Conservation (phyloP, 1,140 invertebrate genomes). For the Cepaea nemoralis region DNA sequence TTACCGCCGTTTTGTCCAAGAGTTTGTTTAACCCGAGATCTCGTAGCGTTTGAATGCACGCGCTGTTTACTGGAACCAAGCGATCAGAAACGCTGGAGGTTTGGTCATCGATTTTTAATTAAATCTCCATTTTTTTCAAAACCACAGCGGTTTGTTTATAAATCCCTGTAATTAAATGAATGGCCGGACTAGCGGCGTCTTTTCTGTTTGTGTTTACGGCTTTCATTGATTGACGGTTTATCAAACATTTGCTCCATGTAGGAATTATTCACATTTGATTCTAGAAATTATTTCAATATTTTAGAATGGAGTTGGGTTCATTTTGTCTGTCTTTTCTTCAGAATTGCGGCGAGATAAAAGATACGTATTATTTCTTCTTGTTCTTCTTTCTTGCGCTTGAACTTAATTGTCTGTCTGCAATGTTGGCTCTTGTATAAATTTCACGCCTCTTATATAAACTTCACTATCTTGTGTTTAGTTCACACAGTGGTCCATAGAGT, state of each 20-base stretch:
- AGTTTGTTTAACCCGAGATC: conserved; percentile 14
- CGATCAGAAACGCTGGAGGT: not conserved
- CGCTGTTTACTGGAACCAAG: conserved; percentile 8
- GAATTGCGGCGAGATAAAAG: too few species aligned
- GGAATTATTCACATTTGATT: not conserved
- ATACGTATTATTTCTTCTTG: too few species aligned
- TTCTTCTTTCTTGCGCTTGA: too few species aligned
- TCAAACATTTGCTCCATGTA: not conserved
- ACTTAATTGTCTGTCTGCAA: too few species aligned
- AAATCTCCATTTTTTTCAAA: conserved; percentile 17
- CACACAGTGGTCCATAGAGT: too few species aligned
- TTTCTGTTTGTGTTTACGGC: not conserved
- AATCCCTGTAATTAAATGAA: conserved; percentile 6
- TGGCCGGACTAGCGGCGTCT: not conserved
- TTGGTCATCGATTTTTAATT: conserved; percentile 24
- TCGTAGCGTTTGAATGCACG: conserved; percentile 15
- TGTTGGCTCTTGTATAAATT: too few species aligned
- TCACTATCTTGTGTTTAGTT: too few species aligned
- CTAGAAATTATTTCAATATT: too few species aligned
- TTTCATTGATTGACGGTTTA: not conserved
- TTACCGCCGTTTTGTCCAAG: not conserved
- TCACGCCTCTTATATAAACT: too few species aligned
- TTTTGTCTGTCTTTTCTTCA: too few species aligned
- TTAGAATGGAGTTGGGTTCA: not conserved
- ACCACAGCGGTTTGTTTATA: conserved; percentile 7